A percentile compares a stretch with the other conserved stretches of the same genome.
Conservation (phyloP, 2,113 vertebrate species). For the Clarias macrocephalus region DNA sequence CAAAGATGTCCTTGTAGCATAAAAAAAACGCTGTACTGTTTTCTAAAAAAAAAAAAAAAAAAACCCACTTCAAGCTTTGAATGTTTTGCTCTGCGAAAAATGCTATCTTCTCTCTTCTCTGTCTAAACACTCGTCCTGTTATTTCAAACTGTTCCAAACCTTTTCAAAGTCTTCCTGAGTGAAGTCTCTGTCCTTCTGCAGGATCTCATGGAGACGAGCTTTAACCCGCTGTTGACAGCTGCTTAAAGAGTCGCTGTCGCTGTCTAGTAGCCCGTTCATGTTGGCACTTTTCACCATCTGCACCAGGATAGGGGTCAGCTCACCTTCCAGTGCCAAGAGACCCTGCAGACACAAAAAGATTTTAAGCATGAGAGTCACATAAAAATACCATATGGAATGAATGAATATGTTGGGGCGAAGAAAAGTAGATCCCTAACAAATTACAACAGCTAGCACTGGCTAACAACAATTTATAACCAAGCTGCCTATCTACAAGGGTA, state of each 20-base stretch:
- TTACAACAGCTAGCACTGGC: neutral
- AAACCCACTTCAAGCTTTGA: neutral
- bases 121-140: neutral
- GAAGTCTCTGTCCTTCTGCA: slow-evolving; percentile 86
- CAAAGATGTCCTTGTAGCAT: neutral
- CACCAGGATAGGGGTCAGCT: slow-evolving; percentile 87
- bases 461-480: neutral
- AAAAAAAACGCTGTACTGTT: neutral
- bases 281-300: slow-evolving; percentile 93
- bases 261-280: slow-evolving; percentile 89
- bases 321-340: slow-evolving; percentile 84
- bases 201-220: slow-evolving; percentile 85
- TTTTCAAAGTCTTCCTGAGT: slow-evolving; percentile 84
- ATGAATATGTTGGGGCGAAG: neutral
- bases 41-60: neutral
- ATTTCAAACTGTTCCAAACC: slow-evolving; percentile 62
- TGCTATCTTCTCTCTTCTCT: neutral
- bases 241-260: slow-evolving; percentile 85
- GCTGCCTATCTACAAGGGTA: neutral
- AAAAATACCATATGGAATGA: neutral
- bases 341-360: slow-evolving; percentile 67
- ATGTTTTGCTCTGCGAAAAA: slow-evolving; percentile 6
- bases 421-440: neutral
- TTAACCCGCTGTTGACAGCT: slow-evolving; percentile 88
- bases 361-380: neutral